A percentile compares a stretch with the other conserved stretches of the same genome.
phyloP scores from a whole-genome alignment of 2,113 vertebrate genomes.

The Catagonus wagneri region DNA sequence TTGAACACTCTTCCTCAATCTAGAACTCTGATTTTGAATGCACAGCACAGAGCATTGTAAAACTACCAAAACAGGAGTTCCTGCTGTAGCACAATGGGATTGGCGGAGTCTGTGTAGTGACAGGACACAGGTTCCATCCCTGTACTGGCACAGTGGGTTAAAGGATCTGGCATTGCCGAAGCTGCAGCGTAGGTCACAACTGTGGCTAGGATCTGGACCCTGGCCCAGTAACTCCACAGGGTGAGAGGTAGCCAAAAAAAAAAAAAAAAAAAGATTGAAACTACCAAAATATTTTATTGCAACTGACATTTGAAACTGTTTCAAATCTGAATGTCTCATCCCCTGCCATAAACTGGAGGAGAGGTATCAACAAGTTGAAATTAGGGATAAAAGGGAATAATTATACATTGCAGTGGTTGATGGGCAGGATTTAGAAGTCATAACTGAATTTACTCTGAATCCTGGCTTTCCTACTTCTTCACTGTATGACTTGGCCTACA shows the following conservation, averaged over 20 bases:
- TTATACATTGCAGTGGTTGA: background rate
- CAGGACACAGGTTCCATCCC: no score
- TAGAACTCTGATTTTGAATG: background rate
- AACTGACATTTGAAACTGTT: background rate
- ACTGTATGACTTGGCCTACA: background rate
- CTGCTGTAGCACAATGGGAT: no score
- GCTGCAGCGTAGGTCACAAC: no score
- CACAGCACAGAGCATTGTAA: background rate
- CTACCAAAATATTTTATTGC: slow-evolving; percentile 21
- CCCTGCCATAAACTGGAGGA: background rate
- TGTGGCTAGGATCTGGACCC: no score
- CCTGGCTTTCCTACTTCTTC: background rate
- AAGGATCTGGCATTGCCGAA: no score
- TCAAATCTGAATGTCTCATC: background rate
- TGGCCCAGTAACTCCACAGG: no score
- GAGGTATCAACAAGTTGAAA: background rate
- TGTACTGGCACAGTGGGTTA: no score
- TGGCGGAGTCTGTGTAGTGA: no score
- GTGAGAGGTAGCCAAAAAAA: no score
- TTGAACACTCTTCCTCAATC: background rate
- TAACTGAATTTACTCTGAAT: background rate
- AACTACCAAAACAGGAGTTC: background rate
- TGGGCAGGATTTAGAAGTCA: background rate
- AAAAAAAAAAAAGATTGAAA: background rate
- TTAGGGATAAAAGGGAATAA: background rate